Conservation (phyloP, 2,113 vertebrate species). For the Meriones unguiculatus region DNA sequence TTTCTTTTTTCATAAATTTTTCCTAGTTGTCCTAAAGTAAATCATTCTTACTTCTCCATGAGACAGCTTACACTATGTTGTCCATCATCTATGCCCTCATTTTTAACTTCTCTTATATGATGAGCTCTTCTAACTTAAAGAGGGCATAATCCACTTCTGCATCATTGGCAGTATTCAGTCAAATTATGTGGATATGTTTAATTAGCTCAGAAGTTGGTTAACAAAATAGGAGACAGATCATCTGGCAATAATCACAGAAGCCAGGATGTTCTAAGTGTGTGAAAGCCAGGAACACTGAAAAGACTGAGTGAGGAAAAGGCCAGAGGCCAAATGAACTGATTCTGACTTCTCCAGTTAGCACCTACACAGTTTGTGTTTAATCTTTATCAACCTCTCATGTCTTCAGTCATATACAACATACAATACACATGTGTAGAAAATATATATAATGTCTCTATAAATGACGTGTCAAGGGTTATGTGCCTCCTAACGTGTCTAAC, state of each 20-base stretch:
- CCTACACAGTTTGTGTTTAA: neutral
- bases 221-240: neutral
- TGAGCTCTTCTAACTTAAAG: neutral
- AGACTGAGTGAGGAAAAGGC: neutral
- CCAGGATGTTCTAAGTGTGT: neutral
- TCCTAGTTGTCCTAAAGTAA: neutral
- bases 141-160: neutral
- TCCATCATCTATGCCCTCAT: neutral
- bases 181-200: neutral
- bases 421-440: neutral
- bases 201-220: neutral
- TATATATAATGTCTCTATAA: neutral
- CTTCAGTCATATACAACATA: neutral
- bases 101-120: neutral
- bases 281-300: neutral
- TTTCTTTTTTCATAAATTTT: neutral
- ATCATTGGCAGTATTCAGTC: neutral
- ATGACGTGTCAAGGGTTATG: neutral
- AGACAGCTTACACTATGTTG: neutral
- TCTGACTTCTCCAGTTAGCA: neutral
- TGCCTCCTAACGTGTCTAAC: neutral
- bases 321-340: neutral
- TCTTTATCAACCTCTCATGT: neutral
- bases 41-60: neutral
- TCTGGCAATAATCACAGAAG: neutral